phyloP scores from a whole-genome alignment of 2,888 invertebrate genomes.

The Hedya salicella region DNA sequence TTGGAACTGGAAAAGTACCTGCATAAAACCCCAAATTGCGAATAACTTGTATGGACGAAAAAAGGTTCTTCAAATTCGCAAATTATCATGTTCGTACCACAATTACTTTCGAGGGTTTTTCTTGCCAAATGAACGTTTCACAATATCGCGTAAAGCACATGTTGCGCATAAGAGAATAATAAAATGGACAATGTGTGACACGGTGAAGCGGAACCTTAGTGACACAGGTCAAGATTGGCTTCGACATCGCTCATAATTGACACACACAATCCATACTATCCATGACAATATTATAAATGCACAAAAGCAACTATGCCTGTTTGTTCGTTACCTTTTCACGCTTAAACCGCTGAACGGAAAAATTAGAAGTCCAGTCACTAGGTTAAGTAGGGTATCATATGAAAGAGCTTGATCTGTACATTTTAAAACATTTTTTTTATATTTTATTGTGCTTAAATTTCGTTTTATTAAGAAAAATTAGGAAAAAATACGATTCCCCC shows the following conservation, averaged over 20 bases:
- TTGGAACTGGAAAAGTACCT: slow-evolving; percentile 12
- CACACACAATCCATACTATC: neutral
- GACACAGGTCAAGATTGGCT: slow-evolving; percentile 59
- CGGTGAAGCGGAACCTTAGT: slow-evolving; percentile 43
- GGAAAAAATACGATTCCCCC: too few species aligned
- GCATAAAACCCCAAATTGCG: slow-evolving; percentile 43
- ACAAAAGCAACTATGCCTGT: too few species aligned
- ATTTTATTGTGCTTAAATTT: too few species aligned
- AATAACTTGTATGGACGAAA: slow-evolving; percentile 21
- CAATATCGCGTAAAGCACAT: neutral
- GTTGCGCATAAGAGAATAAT: neutral
- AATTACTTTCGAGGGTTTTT: neutral
- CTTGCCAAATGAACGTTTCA: neutral
- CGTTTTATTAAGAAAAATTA: too few species aligned
- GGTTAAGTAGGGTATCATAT: too few species aligned
- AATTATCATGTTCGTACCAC: neutral
- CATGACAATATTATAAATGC: too few species aligned
- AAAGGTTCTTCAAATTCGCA: slow-evolving; percentile 5
- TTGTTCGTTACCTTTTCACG: too few species aligned
- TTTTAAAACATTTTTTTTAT: too few species aligned
- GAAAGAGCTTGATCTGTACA: too few species aligned
- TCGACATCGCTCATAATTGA: slow-evolving; percentile 17
- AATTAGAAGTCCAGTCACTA: too few species aligned
- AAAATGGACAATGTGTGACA: neutral
- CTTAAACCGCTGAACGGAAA: too few species aligned